Base-by-base conservation (phyloP, 2,888 invertebrate genomes). In the Drosophila seclusa region DNA sequence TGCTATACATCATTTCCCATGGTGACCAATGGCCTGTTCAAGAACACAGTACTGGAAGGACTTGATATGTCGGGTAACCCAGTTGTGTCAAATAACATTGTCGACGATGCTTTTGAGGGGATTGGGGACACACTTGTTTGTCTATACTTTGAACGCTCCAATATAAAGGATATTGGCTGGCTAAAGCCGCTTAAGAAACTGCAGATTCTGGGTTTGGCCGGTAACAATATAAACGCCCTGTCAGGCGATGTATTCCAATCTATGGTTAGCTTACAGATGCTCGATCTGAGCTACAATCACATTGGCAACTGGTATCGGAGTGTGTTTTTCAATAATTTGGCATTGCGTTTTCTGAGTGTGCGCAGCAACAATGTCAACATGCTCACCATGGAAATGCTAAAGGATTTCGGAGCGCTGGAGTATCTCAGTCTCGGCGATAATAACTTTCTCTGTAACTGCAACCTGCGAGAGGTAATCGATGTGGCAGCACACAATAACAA, bases 401-500 rank as follows among this genome's bases (percentile, higher is more conserved):
- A 90, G 18, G 96, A 96, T 76, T 92, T 96, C 8, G 84, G 91
- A 1, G 78, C 91, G 0, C 68, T 95, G 1, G 86, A 93, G 0
- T 94, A 93, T 64, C 70, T 96, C 0, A 84, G 90, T 1, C 59
- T 96, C 0, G 94, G 94, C 0, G 93, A 93, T 0, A 96, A 96
- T 82, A 94, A 94, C 10, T 94, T 95, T 27, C 92, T 95, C 0
- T 96, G 96, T 82, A 94, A 94, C 60, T 95, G 95, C 69, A 90
- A 94, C 4, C 88, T 94, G 0, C 93, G 94, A 64, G 94, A 94
- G n/a, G 91, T 95, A 11, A 93, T 94, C 40, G 94, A 94, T 42
- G 79, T 91, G 27, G 91, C 92, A 0, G 78, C 90, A 8, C 75
- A 72, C 1, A 93, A 93, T 70, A 91, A 91, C 45, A 82, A 84